Evolutionary conservation across 2,797 vertebrate genomes (phyloP), one percentile per base, ranked within the genome.

Genomic region (Acanthurus tractus): DNA sequence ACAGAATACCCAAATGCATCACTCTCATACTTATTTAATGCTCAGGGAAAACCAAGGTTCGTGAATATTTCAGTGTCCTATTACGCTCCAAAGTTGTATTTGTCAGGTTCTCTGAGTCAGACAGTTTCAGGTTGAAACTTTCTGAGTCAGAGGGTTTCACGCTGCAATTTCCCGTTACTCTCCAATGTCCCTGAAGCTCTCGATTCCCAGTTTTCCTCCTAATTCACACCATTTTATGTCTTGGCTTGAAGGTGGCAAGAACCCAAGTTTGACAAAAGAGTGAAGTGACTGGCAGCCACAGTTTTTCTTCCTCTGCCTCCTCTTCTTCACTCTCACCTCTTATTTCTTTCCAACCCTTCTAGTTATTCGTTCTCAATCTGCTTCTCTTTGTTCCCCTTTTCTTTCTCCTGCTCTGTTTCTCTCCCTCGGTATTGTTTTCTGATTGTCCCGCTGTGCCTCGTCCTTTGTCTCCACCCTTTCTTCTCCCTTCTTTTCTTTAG

Each of bases 21-120:
- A 20, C 49, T 55, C 78, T 87, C 78, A 89, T 85, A 29, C 52
- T 72, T 87, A 75, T 88, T 91, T 89, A 15, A 84, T 88, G 84
- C 81, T 86, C 61, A 72, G 79, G 81, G 86, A 71, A 79, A 83
- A 76, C 74, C 70, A 3, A 36, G 50, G 29, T 73, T 89, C 40
- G 40, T 92, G 58, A 91, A 91, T 91, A 88, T 93, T 93, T 93
- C 72, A 92, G 65, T 76, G 79, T 88, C 79, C 82, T 85, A 79
- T 90, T 87, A 88, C 20, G 17, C 74, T 84, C 62, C 71, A 77
- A 73, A 88, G 79, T 80, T 80, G 76, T 66, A 80, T 87, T 90
- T 84, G 76, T 86, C 83, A 86, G 82, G 67, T 90, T 90, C 20
- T 83, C 53, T 56, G 70, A 87, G 70, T 86, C 73, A 84, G 73